phyloP scores from a whole-genome alignment of 2,888 invertebrate species.

The Campoplex nolae region DNA sequence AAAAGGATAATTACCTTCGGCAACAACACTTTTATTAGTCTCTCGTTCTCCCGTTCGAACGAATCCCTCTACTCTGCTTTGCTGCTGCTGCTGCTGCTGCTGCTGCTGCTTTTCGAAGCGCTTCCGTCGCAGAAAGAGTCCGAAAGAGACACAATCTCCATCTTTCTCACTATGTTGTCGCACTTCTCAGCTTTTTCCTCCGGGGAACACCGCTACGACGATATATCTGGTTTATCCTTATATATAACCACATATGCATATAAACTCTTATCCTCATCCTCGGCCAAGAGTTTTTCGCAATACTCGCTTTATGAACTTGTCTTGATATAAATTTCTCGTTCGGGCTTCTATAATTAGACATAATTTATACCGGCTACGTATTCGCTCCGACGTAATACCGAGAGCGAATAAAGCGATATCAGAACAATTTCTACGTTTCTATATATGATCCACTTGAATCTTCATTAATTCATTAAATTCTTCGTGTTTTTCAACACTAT shows the following conservation, averaged over 20 bases:
- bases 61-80: not conserved
- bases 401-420: conserved; percentile 30
- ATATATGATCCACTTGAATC: not conserved
- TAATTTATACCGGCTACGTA: conserved; percentile 40
- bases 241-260: not conserved
- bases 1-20: conserved; percentile 75
- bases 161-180: conserved; percentile 52
- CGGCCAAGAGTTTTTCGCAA: conserved; percentile 44
- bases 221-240: conserved; percentile 53
- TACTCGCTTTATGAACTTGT: conserved; percentile 63
- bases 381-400: conserved; percentile 5
- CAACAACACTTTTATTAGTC: conserved; percentile 71
- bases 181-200: conserved; percentile 53
- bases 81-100: not conserved
- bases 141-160: conserved; percentile 34
- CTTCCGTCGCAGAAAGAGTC: conserved; percentile 42
- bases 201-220: conserved; percentile 30
- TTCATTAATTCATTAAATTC: not conserved
- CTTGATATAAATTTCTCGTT: conserved; percentile 61
- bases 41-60: conserved; percentile 24
- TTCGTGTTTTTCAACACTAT: not conserved
- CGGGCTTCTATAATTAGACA: conserved; percentile 57
- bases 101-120: conserved; percentile 27
- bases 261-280: conserved; percentile 49
- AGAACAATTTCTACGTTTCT: conserved; percentile 17